Conservation (phyloP, 2,888 invertebrate species). For the Cyrtodaria siliqua region DNA sequence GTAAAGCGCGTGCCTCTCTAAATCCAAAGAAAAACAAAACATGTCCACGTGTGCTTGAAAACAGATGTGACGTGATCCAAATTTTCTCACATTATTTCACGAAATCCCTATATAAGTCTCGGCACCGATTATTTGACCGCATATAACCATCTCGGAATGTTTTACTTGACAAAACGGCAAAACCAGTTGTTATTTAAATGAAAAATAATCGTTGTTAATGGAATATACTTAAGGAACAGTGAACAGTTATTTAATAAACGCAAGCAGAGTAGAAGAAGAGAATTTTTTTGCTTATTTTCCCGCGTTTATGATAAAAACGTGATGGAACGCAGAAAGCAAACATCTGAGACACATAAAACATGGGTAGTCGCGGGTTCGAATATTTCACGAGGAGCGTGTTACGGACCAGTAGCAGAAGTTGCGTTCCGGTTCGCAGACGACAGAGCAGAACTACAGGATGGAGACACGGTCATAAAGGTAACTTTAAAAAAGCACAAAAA, state of each 20-base stretch:
- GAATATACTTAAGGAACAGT: too few relatives aligned
- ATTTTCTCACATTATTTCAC: constrained; percentile 58
- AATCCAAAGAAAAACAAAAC: constrained; percentile 46
- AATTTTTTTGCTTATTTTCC: too few relatives aligned
- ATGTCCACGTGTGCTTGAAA: constrained; percentile 42
- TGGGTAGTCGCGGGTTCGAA: constrained; percentile 30
- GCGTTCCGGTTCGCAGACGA: constrained; percentile 9
- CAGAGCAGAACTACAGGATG: not conserved
- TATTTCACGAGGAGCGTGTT: constrained; percentile 16
- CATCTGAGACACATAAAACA: not conserved
- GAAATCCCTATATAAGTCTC: constrained; percentile 34
- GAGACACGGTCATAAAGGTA: not conserved
- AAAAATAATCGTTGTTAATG: too few relatives aligned
- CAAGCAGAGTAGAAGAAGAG: too few relatives aligned
- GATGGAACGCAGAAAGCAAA: too few relatives aligned
- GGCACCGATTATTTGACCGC: not conserved
- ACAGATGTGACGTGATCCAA: constrained; percentile 51
- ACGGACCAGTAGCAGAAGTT: constrained; percentile 28
- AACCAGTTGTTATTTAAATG: too few relatives aligned
- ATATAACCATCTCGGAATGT: too few relatives aligned
- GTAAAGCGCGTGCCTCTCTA: constrained; percentile 40
- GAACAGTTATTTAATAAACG: too few relatives aligned
- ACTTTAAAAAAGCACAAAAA: not conserved
- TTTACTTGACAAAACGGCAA: too few relatives aligned
- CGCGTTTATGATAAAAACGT: too few relatives aligned